Conservation (phyloP, 64 coral and sea anemone genomes). For the Acropora yongei region DNA sequence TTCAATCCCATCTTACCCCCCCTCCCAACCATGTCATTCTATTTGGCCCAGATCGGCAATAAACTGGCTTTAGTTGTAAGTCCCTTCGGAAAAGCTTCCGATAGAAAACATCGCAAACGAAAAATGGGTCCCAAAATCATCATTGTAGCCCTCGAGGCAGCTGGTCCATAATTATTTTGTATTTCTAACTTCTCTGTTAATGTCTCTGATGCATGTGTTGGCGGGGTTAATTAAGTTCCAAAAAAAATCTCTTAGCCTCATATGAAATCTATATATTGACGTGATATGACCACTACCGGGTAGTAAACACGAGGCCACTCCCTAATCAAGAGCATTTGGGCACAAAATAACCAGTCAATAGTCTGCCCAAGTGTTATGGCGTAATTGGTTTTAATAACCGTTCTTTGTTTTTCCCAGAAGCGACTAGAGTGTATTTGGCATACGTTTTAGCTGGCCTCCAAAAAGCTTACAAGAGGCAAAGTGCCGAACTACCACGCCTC, state of each 20-base stretch:
- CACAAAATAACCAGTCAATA: constrained; percentile 28
- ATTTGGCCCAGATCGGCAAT: neutral
- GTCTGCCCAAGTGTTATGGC: constrained; percentile 45
- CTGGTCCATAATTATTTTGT: neutral
- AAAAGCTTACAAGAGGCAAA: neutral
- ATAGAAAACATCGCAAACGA: neutral
- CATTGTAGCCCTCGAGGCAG: neutral
- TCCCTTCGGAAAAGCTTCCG: too few relatives aligned
- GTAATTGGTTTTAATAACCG: constrained; percentile 56
- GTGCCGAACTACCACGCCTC: too few relatives aligned
- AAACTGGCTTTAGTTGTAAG: too few relatives aligned
- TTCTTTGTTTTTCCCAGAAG: constrained; percentile 43
- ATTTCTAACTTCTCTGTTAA: neutral
- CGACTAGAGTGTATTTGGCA: constrained; percentile 12
- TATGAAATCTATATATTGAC: constrained; percentile 15
- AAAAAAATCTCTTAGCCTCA: constrained; percentile 23
- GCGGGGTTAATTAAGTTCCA: neutral
- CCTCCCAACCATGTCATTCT: too few relatives aligned
- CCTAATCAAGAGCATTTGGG: constrained; percentile 38
- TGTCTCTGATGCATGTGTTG: constrained; percentile 8
- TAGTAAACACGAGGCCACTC: constrained; percentile 32
- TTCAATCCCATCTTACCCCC: too few relatives aligned
- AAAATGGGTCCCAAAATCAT: neutral
- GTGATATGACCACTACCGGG: constrained; percentile 16
- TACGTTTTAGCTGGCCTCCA: constrained; percentile 2